A percentile compares a stretch with the other conserved stretches of the same genome.
Conservation (phyloP, 2,888 invertebrate species). For the Nomada lathburiana region DNA sequence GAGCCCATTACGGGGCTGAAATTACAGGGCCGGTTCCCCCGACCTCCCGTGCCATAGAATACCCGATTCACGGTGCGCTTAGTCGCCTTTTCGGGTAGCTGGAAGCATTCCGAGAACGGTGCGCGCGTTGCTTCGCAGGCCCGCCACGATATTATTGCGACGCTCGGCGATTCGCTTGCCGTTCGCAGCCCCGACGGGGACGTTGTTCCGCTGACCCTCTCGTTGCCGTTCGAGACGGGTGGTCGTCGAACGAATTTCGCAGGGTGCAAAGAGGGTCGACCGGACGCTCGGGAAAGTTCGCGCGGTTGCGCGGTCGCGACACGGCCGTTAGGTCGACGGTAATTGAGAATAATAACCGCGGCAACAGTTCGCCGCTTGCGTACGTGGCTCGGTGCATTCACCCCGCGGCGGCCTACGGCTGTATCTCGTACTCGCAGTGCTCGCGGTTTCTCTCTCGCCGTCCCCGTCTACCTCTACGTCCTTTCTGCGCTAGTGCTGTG, state of each 20-base stretch:
- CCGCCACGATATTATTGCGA: conserved; percentile 42
- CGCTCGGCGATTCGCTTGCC: conserved; percentile 68
- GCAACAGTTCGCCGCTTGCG: conserved; percentile 40
- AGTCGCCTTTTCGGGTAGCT: conserved; percentile 62
- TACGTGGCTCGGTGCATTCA: conserved; percentile 67
- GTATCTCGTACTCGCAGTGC: conserved; percentile 58
- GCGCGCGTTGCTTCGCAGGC: conserved; percentile 66
- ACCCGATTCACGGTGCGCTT: conserved; percentile 56
- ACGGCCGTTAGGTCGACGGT: conserved; percentile 71
- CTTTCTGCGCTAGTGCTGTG: conserved; percentile 62
- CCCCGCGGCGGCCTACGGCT: conserved; percentile 58
- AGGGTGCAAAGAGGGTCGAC: conserved; percentile 31
- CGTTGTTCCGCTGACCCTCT: neutral
- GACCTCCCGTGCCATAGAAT: conserved; percentile 69
- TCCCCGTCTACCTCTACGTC: conserved; percentile 30
- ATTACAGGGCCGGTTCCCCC: conserved; percentile 80
- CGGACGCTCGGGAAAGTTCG: conserved; percentile 43
- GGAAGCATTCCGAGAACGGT: conserved; percentile 75
- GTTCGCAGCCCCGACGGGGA: neutral
- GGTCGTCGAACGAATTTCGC: neutral
- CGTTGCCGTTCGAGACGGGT: neutral
- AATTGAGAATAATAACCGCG: conserved; percentile 72
- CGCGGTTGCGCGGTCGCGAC: conserved; percentile 54
- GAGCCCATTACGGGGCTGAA: conserved; percentile 79
- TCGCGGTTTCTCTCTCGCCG: conserved; percentile 25